Percentiles rank a stretch among this genome's conserved stretches.
These are phyloP conservation scores for Haliclona indistincta DNA, from an alignment of 37 sponge, comb jelly and placozoan genomes.

Conservation along the genomic window DNA sequence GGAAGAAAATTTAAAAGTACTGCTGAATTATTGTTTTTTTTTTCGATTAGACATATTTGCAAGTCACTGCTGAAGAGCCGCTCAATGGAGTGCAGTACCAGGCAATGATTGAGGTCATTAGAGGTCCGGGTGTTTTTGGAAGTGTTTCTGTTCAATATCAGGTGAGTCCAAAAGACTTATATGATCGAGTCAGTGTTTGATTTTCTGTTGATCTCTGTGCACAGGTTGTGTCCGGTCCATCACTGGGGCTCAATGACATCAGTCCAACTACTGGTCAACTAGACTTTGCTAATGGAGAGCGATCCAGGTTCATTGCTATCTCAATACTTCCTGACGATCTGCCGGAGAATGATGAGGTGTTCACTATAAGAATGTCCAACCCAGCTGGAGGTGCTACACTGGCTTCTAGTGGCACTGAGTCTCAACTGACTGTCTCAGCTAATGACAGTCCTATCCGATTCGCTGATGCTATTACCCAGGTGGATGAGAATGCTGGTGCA, in stretches of 20 bases:
- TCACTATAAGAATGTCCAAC: conserved; percentile 49
- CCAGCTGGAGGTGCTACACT: conserved; percentile 68
- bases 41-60: conserved; percentile 21
- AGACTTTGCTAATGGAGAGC: conserved; percentile 32
- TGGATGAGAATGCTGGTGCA: conserved; percentile 41
- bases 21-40: not conserved
- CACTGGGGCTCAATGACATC: conserved; percentile 47
- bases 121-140: conserved; percentile 69
- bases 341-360: conserved; percentile 73
- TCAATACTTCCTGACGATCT: conserved; percentile 50
- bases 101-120: conserved; percentile 20
- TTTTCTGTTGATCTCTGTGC: not conserved
- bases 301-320: conserved; percentile 16
- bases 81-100: not conserved
- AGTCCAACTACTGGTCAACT: conserved; percentile 41
- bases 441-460: conserved; percentile 76
- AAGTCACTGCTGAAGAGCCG: conserved; percentile 32
- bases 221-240: conserved; percentile 36
- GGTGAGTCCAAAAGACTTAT: conserved; percentile 24
- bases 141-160: conserved; percentile 55
- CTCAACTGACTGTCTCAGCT: conserved; percentile 46
- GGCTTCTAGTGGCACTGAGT: conserved; percentile 11
- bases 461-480: conserved; percentile 9
- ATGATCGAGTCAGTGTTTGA: not conserved
- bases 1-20: not conserved